Evolutionary conservation across 2,888 invertebrate species (phyloP), one percentile per base, ranked within the genome.

Genomic region (Hymenopus coronatus): DNA sequence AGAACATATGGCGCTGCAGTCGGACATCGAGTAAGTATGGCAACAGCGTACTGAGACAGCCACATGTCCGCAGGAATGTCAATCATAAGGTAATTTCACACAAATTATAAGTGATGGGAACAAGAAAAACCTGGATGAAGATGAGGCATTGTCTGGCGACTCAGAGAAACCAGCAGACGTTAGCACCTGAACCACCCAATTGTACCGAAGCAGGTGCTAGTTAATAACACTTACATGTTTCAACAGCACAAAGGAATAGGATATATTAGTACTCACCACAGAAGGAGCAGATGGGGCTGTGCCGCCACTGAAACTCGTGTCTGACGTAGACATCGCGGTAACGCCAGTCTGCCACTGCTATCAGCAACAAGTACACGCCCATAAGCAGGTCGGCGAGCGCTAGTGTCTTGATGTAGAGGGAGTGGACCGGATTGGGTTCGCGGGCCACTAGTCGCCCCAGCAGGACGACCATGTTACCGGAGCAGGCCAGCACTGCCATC

Each of bases 361-460:
- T 95, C 81, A 94, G 93, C 89, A 95, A 93, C 89, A 96, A 92
- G 92, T 95, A 96, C 82, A 95, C 92, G 28, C 95, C 95, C 96
- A 96, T 96, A 81, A 96, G 92, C 9, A 96, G 93, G 92, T 96
- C 96, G 33, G 95, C 95, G 88, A 95, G 92, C 0, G 95, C 95
- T 91, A 96, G 93, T 91, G 96, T 95, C 91, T 95, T 94, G 90
- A 96, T 93, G 92, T 95, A 95, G 28, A 96, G 93, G 0, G 95
- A 95, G 90, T 95, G 95, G 46, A 85, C 33, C 95, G 95, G 4
- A 94, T 94, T 91, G 91, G 94, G 94, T 88, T 94, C 94, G 83
- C 94, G 94, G 83, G 94, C 93, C 83, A 95, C 93, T 88, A 94
- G 93, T 83, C 95, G 93, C 7, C 95, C 95, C 12, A 95, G 92